Conservation (phyloP, 2,113 vertebrate species). For the Lipotes vexillifer region DNA sequence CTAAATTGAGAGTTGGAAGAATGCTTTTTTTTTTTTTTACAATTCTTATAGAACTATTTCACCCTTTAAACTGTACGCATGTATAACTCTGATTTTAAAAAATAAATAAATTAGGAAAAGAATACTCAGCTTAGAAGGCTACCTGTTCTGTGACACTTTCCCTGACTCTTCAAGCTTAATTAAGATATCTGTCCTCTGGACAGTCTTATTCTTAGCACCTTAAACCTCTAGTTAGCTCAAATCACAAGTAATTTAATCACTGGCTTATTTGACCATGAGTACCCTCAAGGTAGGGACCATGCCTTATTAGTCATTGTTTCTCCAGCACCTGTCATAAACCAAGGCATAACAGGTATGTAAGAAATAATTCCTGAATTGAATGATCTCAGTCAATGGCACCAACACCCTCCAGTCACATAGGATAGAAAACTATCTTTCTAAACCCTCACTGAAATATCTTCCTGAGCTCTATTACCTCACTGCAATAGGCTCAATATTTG, state of each 20-base stretch:
- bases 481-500: neutral
- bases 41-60: neutral
- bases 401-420: neutral
- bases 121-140: neutral
- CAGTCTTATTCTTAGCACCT: neutral
- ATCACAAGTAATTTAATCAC: neutral
- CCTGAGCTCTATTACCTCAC: neutral
- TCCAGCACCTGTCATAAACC: neutral
- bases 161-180: neutral
- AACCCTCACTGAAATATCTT: neutral
- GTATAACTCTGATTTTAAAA: neutral
- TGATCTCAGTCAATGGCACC: neutral
- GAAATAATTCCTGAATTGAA: conserved; percentile 19
- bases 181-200: neutral
- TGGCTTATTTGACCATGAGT: neutral
- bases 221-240: neutral
- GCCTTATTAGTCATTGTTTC: neutral
- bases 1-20: neutral
- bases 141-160: neutral
- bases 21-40: neutral
- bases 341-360: neutral
- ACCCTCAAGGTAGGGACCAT: neutral
- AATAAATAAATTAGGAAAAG: neutral
- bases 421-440: neutral
- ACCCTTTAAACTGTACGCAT: neutral